Conservation (phyloP, 92 coral and sea anemone genomes). For the Siderastrea radians region DNA sequence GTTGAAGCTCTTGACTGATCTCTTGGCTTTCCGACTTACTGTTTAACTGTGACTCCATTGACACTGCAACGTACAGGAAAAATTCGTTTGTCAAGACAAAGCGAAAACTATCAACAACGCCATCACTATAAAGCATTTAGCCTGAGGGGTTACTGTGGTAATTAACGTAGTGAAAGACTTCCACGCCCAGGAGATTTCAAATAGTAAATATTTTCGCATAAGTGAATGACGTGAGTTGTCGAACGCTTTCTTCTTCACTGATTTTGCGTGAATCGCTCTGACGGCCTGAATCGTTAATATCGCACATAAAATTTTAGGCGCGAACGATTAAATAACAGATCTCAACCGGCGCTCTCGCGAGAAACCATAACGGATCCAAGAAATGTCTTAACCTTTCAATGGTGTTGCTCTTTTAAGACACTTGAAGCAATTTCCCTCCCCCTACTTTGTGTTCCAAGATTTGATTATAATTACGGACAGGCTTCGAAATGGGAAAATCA, state of each 20-base stretch:
- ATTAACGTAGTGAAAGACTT: constrained; percentile 97
- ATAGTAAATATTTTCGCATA: constrained; percentile 94
- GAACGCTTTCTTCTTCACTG: constrained; percentile 77
- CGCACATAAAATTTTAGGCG: constrained; percentile 53
- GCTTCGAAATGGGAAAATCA: constrained; percentile 87
- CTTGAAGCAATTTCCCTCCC: constrained; percentile 99
- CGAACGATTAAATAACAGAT: constrained; percentile 50
- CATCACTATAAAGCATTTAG: constrained; percentile 92
- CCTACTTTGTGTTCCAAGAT: constrained; percentile 96
- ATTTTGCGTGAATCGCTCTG: constrained; percentile 84
- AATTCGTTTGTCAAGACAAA: constrained; percentile 92
- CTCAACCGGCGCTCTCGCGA: constrained; percentile 58
- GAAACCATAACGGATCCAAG: constrained; percentile 86
- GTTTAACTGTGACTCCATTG: constrained; percentile 93
- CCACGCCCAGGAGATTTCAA: constrained; percentile 99
- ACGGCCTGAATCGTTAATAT: constrained; percentile 70
- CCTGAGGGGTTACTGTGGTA: constrained; percentile 97
- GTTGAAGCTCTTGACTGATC: constrained; percentile 88
- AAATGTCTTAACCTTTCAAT: constrained; percentile 99
- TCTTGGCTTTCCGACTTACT: constrained; percentile 88
- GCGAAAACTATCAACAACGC: constrained; percentile 90
- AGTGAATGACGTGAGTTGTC: constrained; percentile 92
- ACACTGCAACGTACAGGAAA: constrained; percentile 81
- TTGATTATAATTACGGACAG: constrained; percentile 95
- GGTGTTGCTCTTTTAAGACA: constrained; percentile 96